Evolutionary conservation across 2,797 vertebrate genomes (phyloP).

Genomic region (Protonibea diacanthus): DNA sequence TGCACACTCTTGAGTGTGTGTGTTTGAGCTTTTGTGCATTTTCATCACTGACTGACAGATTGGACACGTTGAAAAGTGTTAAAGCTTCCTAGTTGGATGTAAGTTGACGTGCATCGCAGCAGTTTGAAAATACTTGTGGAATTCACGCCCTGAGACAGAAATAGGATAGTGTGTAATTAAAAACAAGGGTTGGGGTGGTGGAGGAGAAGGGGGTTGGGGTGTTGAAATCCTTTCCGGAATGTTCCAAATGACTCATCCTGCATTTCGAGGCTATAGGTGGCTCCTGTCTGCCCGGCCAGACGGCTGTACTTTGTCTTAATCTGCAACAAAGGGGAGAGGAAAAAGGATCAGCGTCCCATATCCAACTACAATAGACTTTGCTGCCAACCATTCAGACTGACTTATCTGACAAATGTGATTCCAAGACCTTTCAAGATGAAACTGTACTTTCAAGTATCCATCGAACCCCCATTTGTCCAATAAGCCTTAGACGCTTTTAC

Average conservation of each 20-base stretch:
- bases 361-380: constrained; percentile 56
- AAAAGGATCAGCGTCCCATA: constrained; percentile 62
- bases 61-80: constrained; percentile 59
- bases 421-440: constrained; percentile 66
- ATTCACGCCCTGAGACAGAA: constrained; percentile 81
- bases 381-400: constrained; percentile 53
- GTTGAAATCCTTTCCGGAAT: constrained; percentile 83
- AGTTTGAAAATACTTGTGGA: constrained; percentile 72
- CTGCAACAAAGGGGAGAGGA: constrained; percentile 65
- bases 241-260: constrained; percentile 80
- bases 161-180: constrained; percentile 87
- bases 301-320: constrained; percentile 77
- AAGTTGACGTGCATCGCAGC: constrained; percentile 58
- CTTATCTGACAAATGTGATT: constrained; percentile 67
- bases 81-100: constrained; percentile 49
- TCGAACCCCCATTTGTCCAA: constrained; percentile 55
- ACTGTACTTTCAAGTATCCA: constrained; percentile 63
- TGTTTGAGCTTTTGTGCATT: constrained; percentile 32
- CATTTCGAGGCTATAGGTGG: constrained; percentile 71
- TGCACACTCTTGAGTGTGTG: no score
- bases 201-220: background rate
- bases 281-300: constrained; percentile 74
- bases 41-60: constrained; percentile 45
- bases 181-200: constrained; percentile 57
- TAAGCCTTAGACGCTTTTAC: constrained; percentile 34